Conservation (phyloP, 2,888 invertebrate species). For the Mesorhabditis belari region DNA sequence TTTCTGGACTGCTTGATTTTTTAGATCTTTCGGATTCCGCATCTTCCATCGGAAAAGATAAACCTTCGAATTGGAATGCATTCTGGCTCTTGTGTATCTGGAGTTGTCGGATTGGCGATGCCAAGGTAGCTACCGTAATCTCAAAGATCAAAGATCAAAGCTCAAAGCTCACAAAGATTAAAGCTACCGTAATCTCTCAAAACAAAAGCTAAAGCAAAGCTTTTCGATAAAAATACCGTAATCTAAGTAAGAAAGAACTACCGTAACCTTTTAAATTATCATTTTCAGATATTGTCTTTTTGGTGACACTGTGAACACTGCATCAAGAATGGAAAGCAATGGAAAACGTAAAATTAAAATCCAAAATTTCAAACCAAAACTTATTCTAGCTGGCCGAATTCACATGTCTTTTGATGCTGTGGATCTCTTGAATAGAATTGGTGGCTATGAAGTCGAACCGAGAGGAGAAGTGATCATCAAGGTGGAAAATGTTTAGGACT, state of each 20-base stretch:
- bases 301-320: conserved; percentile 49
- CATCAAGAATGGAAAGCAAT: conserved; percentile 46
- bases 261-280: neutral
- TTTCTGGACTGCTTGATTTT: neutral
- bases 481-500: conserved; percentile 5
- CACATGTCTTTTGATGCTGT: conserved; percentile 47
- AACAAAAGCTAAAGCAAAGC: too few relatives aligned
- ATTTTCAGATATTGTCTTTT: conserved; percentile 40
- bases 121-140: conserved; percentile 12
- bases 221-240: too few relatives aligned
- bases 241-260: neutral
- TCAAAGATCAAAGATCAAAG: too few relatives aligned
- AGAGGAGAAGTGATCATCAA: conserved; percentile 49
- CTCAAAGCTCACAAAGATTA: too few relatives aligned
- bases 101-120: conserved; percentile 41
- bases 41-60: conserved; percentile 40
- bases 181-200: too few relatives aligned
- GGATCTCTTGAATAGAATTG: conserved; percentile 39
- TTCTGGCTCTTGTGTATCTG: conserved; percentile 35
- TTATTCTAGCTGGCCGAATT: conserved; percentile 39
- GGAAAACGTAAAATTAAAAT: conserved; percentile 38
- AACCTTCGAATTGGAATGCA: conserved; percentile 37
- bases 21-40: conserved; percentile 33
- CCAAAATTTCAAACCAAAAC: neutral
- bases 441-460: conserved; percentile 44